Conservation (phyloP, 2,113 vertebrate genomes). For the Hippopotamus amphibius region DNA sequence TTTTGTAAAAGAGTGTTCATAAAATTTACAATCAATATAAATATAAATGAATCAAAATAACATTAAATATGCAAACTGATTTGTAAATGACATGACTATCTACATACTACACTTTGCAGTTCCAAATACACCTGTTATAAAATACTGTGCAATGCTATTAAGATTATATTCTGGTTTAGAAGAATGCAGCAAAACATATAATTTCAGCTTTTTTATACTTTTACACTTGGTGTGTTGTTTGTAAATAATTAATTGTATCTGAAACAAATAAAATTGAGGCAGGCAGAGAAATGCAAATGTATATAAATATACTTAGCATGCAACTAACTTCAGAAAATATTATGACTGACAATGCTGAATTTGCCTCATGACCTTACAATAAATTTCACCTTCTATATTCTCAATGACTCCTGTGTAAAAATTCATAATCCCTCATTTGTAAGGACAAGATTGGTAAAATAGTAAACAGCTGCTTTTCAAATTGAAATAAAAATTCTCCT, state of each 20-base stretch:
- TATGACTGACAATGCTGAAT: background rate
- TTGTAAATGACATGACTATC: background rate
- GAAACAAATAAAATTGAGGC: background rate
- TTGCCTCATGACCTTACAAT: background rate
- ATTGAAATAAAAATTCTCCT: background rate
- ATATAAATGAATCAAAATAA: background rate
- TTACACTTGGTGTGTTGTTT: background rate
- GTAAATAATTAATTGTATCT: background rate
- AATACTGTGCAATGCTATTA: background rate
- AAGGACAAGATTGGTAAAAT: background rate
- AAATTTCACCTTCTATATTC: background rate
- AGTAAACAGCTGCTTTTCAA: background rate
- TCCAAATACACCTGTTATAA: background rate
- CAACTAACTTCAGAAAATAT: background rate
- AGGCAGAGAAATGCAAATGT: background rate
- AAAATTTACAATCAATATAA: background rate
- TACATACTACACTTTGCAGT: background rate
- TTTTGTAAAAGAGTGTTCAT: background rate
- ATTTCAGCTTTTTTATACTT: background rate
- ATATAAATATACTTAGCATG: background rate
- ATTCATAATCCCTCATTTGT: background rate
- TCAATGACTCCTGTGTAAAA: background rate
- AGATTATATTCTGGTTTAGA: background rate
- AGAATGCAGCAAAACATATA: background rate
- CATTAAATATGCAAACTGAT: background rate